Conservation (phyloP, 1,140 invertebrate genomes). For the Phortica variegata region DNA sequence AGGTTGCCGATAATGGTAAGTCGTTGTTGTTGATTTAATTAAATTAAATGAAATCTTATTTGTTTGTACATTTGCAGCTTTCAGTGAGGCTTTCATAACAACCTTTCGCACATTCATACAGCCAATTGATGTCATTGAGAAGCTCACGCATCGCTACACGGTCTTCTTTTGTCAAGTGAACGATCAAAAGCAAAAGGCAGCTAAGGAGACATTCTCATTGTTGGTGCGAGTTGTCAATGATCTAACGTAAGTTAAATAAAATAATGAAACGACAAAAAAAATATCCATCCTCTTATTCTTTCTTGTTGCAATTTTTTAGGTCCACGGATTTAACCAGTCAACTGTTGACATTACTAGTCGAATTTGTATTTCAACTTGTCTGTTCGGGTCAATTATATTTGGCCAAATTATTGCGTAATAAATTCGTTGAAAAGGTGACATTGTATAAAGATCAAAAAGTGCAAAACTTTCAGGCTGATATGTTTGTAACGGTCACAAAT, state of each 20-base stretch:
- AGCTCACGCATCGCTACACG: constrained; percentile 74
- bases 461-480: constrained; percentile 16
- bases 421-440: constrained; percentile 79
- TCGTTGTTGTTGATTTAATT: constrained; percentile 1
- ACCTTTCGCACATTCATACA: constrained; percentile 94
- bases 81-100: constrained; percentile 95
- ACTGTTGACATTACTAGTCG: constrained; percentile 76
- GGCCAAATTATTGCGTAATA: constrained; percentile 84
- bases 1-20: constrained; percentile 52
- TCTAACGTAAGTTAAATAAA: constrained; percentile 75
- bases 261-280: not conserved
- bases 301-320: constrained; percentile 59
- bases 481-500: constrained; percentile 13
- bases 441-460: constrained; percentile 44
- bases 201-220: constrained; percentile 83
- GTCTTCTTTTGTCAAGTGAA: constrained; percentile 78
- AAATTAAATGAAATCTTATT: constrained; percentile 7
- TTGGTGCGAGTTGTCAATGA: constrained; percentile 91
- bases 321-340: constrained; percentile 78
- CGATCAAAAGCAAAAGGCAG: constrained; percentile 72
- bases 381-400: constrained; percentile 81
- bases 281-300: not conserved
- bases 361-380: constrained; percentile 90
- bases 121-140: constrained; percentile 83
- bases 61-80: constrained; percentile 57